These are phyloP conservation scores for Artibeus jamaicensis DNA, from an alignment of 2,797 vertebrate species.

Conservation along the genomic window DNA sequence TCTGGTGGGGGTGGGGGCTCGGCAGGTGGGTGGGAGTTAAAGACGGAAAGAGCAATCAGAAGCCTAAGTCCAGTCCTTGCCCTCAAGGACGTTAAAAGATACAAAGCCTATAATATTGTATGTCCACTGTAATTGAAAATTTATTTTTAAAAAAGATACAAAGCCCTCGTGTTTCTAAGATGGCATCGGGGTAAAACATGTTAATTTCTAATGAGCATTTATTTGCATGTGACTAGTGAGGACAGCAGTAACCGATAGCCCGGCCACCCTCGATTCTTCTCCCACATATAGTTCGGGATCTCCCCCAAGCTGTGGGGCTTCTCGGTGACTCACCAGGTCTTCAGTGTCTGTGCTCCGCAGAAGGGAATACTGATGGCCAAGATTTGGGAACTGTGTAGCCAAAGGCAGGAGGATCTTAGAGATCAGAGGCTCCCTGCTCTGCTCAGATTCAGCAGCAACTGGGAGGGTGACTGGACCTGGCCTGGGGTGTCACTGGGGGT, in stretches of 20 bases:
- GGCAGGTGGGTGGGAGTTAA: background rate
- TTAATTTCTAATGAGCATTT: background rate
- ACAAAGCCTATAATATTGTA: background rate
- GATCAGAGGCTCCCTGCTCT: background rate
- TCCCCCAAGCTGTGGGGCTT: background rate
- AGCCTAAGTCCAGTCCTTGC: background rate
- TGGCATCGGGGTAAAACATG: too few species aligned
- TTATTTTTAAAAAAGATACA: background rate
- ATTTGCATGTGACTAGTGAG: background rate
- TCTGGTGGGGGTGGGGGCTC: background rate
- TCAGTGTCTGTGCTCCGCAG: background rate
- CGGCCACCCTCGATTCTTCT: background rate
- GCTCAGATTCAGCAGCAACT: background rate
- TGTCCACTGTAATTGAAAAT: background rate
- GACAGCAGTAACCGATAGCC: background rate
- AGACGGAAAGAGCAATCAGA: background rate
- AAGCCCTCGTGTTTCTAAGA: background rate
- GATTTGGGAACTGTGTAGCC: background rate
- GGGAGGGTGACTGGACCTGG: background rate
- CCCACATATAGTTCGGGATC: background rate
- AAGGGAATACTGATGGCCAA: background rate
- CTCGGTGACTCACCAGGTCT: background rate
- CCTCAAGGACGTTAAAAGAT: background rate
- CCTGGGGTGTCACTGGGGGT: background rate
- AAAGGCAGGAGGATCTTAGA: background rate